These are phyloP conservation scores for Crypturellus tataupa DNA, from an alignment of 2,797 vertebrate species.

Conservation along the genomic window DNA sequence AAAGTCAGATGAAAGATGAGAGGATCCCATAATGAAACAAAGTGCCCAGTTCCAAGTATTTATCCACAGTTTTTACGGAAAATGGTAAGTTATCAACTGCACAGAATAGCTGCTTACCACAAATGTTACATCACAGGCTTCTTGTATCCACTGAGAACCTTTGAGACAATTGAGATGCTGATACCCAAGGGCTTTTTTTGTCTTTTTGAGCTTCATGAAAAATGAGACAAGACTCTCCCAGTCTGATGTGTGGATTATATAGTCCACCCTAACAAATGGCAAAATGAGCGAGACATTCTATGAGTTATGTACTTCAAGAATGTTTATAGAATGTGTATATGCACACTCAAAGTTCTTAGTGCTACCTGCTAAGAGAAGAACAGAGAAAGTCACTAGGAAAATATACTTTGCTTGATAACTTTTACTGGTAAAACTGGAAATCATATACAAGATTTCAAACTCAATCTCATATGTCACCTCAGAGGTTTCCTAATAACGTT, in stretches of 20 bases:
- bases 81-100: not conserved
- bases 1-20: not conserved
- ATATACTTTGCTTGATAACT: fast-evolving
- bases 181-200: not conserved
- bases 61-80: not conserved
- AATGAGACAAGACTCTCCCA: not conserved
- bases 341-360: not conserved
- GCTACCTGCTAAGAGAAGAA: not conserved
- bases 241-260: fast-evolving
- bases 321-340: fast-evolving
- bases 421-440: not conserved
- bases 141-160: not conserved
- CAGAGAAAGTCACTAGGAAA: not conserved
- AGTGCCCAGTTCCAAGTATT: not conserved
- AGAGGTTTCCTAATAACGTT: not conserved
- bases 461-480: not conserved
- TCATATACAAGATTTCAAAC: not conserved
- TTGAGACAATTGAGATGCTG: not conserved
- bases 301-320: not conserved
- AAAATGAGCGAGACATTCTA: not conserved
- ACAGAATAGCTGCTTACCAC: not conserved
- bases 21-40: not conserved
- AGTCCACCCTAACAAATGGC: not conserved
- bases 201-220: not conserved
- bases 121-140: too few relatives aligned